Percentiles rank a stretch among this genome's conserved stretches.
These are phyloP conservation scores for Microctenopoma lineatum DNA, from an alignment of 2,797 vertebrate species.

Conservation along the genomic window DNA sequence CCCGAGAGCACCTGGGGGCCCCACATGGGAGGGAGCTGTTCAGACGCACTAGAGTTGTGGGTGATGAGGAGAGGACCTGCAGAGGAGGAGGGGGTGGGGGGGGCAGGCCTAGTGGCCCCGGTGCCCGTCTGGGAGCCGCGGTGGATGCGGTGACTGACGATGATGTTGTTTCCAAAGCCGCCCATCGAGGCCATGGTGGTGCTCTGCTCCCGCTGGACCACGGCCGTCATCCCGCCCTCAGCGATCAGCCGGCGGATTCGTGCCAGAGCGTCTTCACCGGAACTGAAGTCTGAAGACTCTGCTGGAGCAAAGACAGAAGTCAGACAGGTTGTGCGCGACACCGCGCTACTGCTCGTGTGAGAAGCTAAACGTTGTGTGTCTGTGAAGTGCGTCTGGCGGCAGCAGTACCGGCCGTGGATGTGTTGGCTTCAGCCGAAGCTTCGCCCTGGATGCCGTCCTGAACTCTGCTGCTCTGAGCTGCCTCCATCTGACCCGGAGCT, in stretches of 20 bases:
- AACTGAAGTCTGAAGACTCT: constrained; percentile 84
- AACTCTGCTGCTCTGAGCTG: constrained; percentile 24
- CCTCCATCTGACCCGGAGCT: constrained; percentile 25
- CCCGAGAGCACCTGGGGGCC: constrained; percentile 25
- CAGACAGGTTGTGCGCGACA: too few relatives aligned
- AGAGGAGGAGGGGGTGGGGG: constrained; percentile 76
- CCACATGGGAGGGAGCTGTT: constrained; percentile 47
- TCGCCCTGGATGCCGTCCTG: constrained; percentile 54
- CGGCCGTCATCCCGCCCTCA: constrained; percentile 97
- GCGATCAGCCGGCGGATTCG: constrained; percentile 97
- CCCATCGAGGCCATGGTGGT: constrained; percentile 99
- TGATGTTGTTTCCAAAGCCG: constrained; percentile 98
- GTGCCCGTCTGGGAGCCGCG: constrained; percentile 94
- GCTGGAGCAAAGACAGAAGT: constrained; percentile 63
- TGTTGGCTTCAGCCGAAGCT: constrained; percentile 50
- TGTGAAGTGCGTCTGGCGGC: neutral
- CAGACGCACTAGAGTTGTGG: constrained; percentile 22
- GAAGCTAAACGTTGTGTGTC: too few relatives aligned
- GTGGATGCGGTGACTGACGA: constrained; percentile 98
- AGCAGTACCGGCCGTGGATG: constrained; percentile 68
- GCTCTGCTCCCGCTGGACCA: constrained; percentile 98
- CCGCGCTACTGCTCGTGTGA: too few relatives aligned
- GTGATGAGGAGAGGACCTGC: constrained; percentile 39
- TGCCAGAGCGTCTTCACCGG: constrained; percentile 91
- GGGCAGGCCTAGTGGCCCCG: constrained; percentile 76